These are phyloP conservation scores for Petrocephalus microphthalmus DNA, from an alignment of 2,113 vertebrate species.

Conservation along the genomic window DNA sequence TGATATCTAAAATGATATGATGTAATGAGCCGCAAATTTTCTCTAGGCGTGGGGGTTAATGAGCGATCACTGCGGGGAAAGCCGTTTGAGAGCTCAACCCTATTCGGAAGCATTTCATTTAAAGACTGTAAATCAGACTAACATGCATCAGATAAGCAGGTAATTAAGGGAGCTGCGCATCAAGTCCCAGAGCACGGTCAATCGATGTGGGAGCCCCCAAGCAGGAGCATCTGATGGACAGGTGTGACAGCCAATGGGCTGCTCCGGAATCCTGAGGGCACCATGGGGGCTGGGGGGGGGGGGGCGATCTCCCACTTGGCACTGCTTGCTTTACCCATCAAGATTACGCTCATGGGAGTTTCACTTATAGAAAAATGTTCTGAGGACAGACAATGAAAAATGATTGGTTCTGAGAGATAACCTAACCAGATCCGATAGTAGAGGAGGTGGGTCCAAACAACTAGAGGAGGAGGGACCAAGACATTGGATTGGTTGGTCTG, in stretches of 20 bases:
- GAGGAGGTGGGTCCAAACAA: too few species aligned
- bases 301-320: background rate
- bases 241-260: background rate
- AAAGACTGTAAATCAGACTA: conserved; percentile 50
- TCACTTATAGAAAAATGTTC: too few species aligned
- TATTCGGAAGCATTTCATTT: conserved; percentile 47
- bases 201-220: background rate
- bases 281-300: background rate
- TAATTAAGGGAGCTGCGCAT: conserved; percentile 41
- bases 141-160: conserved; percentile 46
- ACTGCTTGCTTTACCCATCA: background rate
- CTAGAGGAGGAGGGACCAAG: too few species aligned
- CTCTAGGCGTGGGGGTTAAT: conserved; percentile 49
- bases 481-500: too few species aligned
- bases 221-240: background rate
- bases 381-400: too few species aligned
- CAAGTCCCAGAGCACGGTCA: background rate
- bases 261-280: background rate
- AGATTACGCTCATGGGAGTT: background rate
- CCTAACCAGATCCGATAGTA: too few species aligned
- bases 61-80: conserved; percentile 40
- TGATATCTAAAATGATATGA: conserved; percentile 52
- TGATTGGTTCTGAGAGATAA: too few species aligned
- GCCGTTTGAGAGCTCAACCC: conserved; percentile 44
- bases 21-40: conserved; percentile 59